Percentiles rank a stretch among this genome's conserved stretches.
phyloP scores from a whole-genome alignment of 2,113 vertebrate genomes.

The Panthera uncia region DNA sequence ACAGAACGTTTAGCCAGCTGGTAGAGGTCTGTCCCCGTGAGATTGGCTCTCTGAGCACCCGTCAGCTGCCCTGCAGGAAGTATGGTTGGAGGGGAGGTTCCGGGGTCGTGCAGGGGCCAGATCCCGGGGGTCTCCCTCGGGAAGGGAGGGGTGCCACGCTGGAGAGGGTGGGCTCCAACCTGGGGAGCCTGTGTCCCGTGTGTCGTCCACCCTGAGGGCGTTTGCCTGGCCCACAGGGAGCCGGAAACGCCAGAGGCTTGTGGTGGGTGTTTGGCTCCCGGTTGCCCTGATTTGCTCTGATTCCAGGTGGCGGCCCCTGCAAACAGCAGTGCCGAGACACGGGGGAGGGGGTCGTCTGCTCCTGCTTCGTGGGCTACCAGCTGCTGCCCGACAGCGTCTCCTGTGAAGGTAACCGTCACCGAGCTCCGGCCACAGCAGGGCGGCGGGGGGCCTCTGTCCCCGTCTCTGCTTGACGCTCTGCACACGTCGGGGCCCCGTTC shows the following conservation, averaged over 20 bases:
- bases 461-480: accelerated
- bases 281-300: accelerated
- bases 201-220: accelerated
- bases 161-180: not conserved
- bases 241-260: accelerated
- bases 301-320: slow-evolving; percentile 90
- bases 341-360: slow-evolving; percentile 87
- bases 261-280: accelerated
- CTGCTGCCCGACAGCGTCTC: slow-evolving; percentile 91
- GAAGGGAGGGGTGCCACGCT: not conserved
- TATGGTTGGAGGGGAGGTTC: accelerated
- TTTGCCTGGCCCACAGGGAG: accelerated
- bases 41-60: accelerated
- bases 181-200: not conserved
- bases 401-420: slow-evolving; percentile 90
- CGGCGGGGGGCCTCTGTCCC: not conserved
- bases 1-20: not conserved
- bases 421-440: not conserved
- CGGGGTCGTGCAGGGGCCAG: not conserved
- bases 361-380: slow-evolving; percentile 93
- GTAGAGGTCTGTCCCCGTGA: not conserved
- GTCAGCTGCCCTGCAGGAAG: not conserved
- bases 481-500: accelerated
- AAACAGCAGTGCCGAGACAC: slow-evolving; percentile 92
- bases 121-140: not conserved